Conservation (phyloP, 2,797 vertebrate species). For the Cuniculus paca region DNA sequence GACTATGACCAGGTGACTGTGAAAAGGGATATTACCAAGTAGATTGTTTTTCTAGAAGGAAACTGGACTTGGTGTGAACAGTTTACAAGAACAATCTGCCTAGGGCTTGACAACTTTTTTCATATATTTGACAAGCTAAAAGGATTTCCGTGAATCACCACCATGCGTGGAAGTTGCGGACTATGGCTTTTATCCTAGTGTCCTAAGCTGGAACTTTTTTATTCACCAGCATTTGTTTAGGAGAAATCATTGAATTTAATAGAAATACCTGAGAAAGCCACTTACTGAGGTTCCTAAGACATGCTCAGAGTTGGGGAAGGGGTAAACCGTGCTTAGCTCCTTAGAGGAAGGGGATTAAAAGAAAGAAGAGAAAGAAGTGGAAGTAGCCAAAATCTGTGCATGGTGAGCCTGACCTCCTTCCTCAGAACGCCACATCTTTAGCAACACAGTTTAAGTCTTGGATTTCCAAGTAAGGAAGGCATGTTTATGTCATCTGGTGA, state of each 20-base stretch:
- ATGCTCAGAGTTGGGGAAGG: background rate
- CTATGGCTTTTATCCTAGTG: constrained; percentile 35
- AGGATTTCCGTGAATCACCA: constrained; percentile 5
- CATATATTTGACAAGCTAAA: constrained; percentile 34
- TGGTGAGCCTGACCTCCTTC: background rate
- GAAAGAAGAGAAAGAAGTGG: background rate
- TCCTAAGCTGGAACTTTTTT: constrained; percentile 57
- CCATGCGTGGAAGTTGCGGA: background rate
- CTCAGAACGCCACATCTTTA: background rate
- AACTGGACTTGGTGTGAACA: constrained; percentile 47
- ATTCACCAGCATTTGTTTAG: constrained; percentile 59
- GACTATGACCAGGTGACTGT: constrained; percentile 9
- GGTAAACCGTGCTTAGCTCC: constrained; percentile 15
- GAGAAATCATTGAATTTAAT: constrained; percentile 39
- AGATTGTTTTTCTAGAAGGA: constrained; percentile 59
- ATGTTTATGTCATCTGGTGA: background rate
- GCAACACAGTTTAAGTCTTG: constrained; percentile 33
- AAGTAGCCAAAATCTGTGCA: background rate
- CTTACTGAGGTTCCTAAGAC: constrained; percentile 22
- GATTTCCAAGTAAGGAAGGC: background rate
- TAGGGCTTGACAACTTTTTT: constrained; percentile 45
- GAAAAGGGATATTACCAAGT: constrained; percentile 24
- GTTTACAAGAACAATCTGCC: constrained; percentile 27
- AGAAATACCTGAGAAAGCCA: constrained; percentile 49
- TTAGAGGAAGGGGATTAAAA: background rate